Base-by-base conservation (phyloP, 2,113 vertebrate species). In the Oxyura jamaicensis region DNA sequence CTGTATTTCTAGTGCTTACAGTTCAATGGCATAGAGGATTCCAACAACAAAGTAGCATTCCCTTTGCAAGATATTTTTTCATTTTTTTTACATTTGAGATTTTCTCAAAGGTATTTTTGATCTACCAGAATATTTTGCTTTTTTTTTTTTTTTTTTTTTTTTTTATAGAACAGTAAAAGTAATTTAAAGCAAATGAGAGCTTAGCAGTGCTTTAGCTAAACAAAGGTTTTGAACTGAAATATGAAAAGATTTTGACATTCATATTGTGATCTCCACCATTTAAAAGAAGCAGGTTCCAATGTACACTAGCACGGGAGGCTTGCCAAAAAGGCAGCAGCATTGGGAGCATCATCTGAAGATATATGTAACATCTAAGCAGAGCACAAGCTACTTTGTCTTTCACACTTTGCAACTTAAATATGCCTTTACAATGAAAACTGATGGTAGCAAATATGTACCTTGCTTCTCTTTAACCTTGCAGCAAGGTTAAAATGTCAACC, bases 221-320 rank as follows among this genome's bases (percentile, higher is more conserved):
- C 18, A 76, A 25, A 75, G 3, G 4, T 21, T 6, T 8, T 5
- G 0, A 58, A 81, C 1, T 3, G 8, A 85, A 50, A 63, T 0
- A 42, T 18, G 28, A 22, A 78, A 92, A 86, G 55, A 79, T 9
- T 41, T 5, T 56, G 23, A 53, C 14, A 52, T n/a, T 87, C 46
- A 6, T 46, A 66, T 21, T 33, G 21, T 7, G 8, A 35, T 6
- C 8, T 18, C 36, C 16, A 41, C 35, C 1, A 36, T 11, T 28
- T 16, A n/a, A 67, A 67, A 68, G 46, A 36, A 78, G n/a, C 21
- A 71, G 10, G 8, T 42, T 83, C n/a, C 63, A 31, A 11, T 1
- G 10, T 8, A 52, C 2, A 3, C 22, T 21, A 48, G 16, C 22
- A 55, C 2, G 22, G 36, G 13, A 77, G 55, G 15, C 18, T 62